Base-by-base conservation (phyloP, 2,888 invertebrate species). In the Aethes cnicana region DNA sequence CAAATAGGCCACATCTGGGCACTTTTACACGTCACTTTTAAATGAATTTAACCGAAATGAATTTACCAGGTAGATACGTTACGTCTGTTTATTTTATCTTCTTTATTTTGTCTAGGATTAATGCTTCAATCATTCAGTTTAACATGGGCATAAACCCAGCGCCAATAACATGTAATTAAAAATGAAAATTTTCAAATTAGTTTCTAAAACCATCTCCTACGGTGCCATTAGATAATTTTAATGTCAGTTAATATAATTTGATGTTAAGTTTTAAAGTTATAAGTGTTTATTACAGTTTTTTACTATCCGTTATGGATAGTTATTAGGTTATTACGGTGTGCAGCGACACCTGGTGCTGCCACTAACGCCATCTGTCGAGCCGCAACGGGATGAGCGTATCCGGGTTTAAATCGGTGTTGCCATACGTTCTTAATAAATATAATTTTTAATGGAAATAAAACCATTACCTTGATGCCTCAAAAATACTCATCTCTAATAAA, bases 221-320 rank as follows among this genome's bases (percentile, higher is more conserved):
- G n/a, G 8, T 18, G 23, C 20, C 47, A 39, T 48, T 48, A 48
- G 47, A 9, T 36, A 37, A 47, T 47, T 47, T 47, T 30, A 47
- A 37, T 28, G 47, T 18, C 23, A 14, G 39, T 23, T 32, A 30
- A 41, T 33, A 17, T 48, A 47, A 39, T 47, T 47, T 39, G 32
- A 39, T 23, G 23, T 11, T 18, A 26, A 25, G 32, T 11, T 32
- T 17, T 3, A 42, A 23, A 30, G 47, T 25, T 14, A 37, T 37
- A 37, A 47, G 47, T 37, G 47, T 47, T 37, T 47, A 47, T 30
- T 37, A 30, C 21, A 21, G 28, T 21, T 37, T 47, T 37, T 37
- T 47, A 37, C 21, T 47, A 36, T 18, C 20, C 14, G 20, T 37
- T 37, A 47, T 28, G 21, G n/a, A n/a, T n/a, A n/a, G n/a, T n/a